Percentiles rank a stretch among this genome's conserved stretches.
These are phyloP conservation scores for Ceyx margarethae DNA, from an alignment of 2,113 vertebrate species.

Conservation along the genomic window DNA sequence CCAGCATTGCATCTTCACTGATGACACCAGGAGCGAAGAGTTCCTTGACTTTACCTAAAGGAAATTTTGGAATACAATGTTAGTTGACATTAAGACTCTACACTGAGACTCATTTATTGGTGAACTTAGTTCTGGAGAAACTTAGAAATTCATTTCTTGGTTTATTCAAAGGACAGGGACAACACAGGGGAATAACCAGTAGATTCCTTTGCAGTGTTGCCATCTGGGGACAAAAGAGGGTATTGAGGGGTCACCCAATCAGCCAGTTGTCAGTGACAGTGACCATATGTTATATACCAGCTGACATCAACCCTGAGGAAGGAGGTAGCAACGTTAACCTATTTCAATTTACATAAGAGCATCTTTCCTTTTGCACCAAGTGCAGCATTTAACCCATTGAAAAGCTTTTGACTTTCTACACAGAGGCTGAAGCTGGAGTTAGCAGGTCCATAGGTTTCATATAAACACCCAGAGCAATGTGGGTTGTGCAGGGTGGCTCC, in stretches of 20 bases:
- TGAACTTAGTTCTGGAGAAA: neutral
- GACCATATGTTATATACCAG: neutral
- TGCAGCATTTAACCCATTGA: neutral
- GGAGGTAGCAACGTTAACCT: neutral
- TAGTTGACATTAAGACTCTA: neutral
- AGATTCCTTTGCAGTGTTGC: neutral
- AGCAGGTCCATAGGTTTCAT: neutral
- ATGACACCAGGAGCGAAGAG: slow-evolving; percentile 81
- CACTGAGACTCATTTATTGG: neutral
- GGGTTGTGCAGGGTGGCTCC: neutral
- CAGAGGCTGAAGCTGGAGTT: neutral
- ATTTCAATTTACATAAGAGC: neutral
- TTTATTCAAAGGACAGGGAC: neutral
- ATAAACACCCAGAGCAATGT: neutral
- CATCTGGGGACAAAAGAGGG: neutral
- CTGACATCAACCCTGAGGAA: neutral
- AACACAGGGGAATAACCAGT: neutral
- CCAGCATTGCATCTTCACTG: slow-evolving; percentile 66
- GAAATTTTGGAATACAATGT: neutral
- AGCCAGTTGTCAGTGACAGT: neutral
- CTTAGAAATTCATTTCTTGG: neutral
- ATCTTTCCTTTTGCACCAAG: neutral
- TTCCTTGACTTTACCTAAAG: slow-evolving; percentile 90
- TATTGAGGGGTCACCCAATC: neutral
- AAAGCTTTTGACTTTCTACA: neutral